Evolutionary conservation across 2,113 vertebrate species (phyloP).

Genomic region (Stictonetta naevosa): DNA sequence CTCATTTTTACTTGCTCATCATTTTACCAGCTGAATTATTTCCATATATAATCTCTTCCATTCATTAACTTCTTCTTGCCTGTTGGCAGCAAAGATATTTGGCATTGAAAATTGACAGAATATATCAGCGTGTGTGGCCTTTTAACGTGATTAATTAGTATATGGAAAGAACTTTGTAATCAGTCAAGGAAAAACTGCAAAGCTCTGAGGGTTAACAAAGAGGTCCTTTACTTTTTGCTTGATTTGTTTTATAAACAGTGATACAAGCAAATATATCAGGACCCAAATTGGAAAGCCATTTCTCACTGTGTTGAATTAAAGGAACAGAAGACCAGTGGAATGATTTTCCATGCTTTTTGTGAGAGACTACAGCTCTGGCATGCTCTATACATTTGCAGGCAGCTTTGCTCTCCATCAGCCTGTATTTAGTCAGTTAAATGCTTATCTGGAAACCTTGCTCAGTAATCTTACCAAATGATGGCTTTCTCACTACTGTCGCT

Average conservation of each 20-base stretch:
- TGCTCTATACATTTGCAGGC: neutral
- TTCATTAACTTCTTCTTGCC: conserved; percentile 7
- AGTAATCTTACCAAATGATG: conserved; percentile 16
- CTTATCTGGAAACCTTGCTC: conserved; percentile 20
- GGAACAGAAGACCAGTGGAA: neutral
- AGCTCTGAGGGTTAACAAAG: neutral
- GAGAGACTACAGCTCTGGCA: neutral
- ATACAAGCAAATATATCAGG: neutral
- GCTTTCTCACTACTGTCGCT: conserved; percentile 4
- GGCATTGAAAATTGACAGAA: neutral
- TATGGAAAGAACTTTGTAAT: conserved; percentile 23
- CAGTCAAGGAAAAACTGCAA: conserved; percentile 29
- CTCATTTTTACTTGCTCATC: neutral
- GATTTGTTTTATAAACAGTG: conserved; percentile 18
- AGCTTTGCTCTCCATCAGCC: neutral
- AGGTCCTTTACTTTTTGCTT: neutral
- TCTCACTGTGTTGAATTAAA: neutral
- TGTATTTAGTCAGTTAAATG: conserved; percentile 17
- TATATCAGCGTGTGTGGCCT: neutral
- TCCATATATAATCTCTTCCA: neutral
- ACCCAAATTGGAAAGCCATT: neutral
- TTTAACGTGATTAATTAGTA: neutral
- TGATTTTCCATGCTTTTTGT: neutral
- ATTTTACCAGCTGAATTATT: conserved; percentile 30
- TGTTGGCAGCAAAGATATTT: conserved; percentile 13